Conservation (phyloP, 1,140 invertebrate genomes). For the Ruditapes philippinarum region DNA sequence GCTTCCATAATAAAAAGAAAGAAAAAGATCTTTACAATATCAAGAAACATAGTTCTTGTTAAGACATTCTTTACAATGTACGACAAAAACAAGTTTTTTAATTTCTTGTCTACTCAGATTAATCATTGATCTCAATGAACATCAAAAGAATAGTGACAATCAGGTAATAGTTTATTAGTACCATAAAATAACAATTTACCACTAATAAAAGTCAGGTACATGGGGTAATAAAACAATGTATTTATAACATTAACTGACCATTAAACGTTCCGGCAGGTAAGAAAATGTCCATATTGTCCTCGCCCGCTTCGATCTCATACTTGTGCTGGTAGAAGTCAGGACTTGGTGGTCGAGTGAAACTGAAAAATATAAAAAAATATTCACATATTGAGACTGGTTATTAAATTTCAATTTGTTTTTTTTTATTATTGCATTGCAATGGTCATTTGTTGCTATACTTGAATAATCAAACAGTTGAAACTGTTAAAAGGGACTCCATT, state of each 20-base stretch:
- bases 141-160: neutral
- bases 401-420: no score
- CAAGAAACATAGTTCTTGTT: no score
- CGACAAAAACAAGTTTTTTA: no score
- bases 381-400: no score
- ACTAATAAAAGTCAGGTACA: neutral
- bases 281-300: slow-evolving; percentile 49
- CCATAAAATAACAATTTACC: slow-evolving; percentile 15
- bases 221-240: neutral
- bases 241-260: slow-evolving; percentile 25
- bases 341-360: slow-evolving; percentile 25
- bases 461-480: no score
- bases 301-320: slow-evolving; percentile 29
- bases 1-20: no score
- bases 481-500: no score
- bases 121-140: neutral
- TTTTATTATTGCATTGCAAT: no score
- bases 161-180: neutral
- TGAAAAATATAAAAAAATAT: slow-evolving; percentile 48
- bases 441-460: no score
- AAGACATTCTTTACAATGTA: no score
- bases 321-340: slow-evolving; percentile 45
- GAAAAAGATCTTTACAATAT: no score
- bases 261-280: slow-evolving; percentile 56
- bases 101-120: neutral